A percentile compares a stretch with the other conserved stretches of the same genome.
Conservation (phyloP, 2,113 vertebrate genomes). For the Podarcis raffonei region DNA sequence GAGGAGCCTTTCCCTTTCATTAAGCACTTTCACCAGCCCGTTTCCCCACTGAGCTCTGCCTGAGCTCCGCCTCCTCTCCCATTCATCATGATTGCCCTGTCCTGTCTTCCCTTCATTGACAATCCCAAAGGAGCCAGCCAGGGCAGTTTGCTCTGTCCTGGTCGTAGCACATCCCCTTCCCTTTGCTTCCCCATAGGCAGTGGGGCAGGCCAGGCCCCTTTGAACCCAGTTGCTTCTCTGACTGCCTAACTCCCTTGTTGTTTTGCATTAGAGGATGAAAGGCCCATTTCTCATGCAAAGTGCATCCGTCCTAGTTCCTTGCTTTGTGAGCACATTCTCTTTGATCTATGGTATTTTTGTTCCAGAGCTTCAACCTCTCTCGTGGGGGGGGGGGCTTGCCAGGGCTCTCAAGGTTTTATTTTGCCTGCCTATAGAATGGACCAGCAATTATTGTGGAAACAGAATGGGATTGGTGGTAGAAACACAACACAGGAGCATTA, state of each 20-base stretch:
- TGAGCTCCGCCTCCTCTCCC: neutral
- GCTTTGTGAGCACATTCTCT: neutral
- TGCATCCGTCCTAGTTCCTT: neutral
- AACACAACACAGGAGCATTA: too few relatives aligned
- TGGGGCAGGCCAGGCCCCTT: neutral
- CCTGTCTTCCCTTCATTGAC: neutral
- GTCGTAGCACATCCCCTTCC: too few relatives aligned
- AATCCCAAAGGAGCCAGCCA: neutral
- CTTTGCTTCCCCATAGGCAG: too few relatives aligned
- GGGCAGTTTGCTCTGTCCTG: neutral
- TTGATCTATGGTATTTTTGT: slow-evolving; percentile 27
- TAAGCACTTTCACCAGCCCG: neutral
- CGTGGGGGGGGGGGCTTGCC: neutral
- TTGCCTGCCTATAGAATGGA: neutral
- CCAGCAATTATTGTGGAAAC: neutral
- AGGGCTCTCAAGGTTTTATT: neutral
- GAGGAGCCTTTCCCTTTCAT: neutral
- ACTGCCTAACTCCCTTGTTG: neutral
- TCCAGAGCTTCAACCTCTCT: neutral
- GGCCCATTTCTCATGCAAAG: neutral
- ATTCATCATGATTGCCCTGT: too few relatives aligned
- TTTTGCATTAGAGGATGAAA: too few relatives aligned
- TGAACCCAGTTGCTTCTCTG: neutral
- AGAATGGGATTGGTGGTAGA: neutral
- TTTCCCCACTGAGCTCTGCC: neutral